Evolutionary conservation across 2,888 invertebrate genomes (phyloP).

Genomic region (Hyposoter didymator): DNA sequence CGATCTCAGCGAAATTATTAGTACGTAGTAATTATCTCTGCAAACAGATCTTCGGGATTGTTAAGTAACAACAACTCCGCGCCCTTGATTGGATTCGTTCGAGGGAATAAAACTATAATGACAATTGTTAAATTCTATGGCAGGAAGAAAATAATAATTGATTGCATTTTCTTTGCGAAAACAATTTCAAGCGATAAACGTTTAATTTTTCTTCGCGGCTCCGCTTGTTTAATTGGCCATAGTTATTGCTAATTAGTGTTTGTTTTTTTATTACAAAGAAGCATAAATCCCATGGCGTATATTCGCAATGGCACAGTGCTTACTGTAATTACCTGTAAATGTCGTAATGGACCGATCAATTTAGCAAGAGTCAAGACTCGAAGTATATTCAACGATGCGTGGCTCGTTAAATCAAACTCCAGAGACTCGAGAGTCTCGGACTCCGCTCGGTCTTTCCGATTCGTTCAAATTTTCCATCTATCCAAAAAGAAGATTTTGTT

Average conservation of each 20-base stretch:
- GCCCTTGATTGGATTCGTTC: not conserved
- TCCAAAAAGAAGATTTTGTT: not conserved
- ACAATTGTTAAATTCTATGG: not conserved
- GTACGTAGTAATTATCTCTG: not conserved
- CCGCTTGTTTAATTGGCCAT: not conserved
- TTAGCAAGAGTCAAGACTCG: constrained; percentile 50
- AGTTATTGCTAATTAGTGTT: constrained; percentile 33
- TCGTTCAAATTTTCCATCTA: not conserved
- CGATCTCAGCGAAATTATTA: constrained; percentile 1
- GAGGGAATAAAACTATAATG: not conserved
- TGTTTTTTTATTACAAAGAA: not conserved
- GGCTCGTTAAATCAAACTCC: constrained; percentile 49
- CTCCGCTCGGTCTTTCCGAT: constrained; percentile 3
- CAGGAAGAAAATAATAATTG: not conserved
- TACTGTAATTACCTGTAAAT: constrained; percentile 70
- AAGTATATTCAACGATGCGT: constrained; percentile 48
- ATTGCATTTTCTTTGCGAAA: not conserved
- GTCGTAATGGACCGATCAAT: constrained; percentile 72
- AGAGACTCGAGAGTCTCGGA: not conserved
- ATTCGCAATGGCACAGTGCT: not conserved
- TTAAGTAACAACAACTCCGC: not conserved
- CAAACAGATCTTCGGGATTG: not conserved
- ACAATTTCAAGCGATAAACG: not conserved
- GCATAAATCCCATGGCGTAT: constrained; percentile 8
- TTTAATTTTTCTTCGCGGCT: not conserved